Conservation (phyloP, 30 jellyfish, hydroid and myxozoan species). For the Pseudorhiza aurosa region DNA sequence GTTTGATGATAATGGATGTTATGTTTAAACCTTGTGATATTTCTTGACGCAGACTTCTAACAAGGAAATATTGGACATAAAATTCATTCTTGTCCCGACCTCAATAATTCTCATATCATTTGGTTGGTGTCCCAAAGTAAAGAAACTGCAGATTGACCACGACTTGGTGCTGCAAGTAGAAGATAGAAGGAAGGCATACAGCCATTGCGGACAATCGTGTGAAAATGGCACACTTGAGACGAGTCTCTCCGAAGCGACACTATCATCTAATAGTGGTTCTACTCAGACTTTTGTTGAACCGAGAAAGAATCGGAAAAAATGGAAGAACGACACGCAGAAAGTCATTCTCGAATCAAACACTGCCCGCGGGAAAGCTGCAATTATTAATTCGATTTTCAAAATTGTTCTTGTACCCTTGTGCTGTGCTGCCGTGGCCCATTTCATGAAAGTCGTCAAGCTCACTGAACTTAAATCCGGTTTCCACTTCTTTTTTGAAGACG, state of each 20-base stretch:
- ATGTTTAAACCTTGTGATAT: no score
- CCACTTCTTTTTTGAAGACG: conserved; percentile 35
- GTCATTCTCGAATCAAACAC: conserved; percentile 81
- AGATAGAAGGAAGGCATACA: background rate
- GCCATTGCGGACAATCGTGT: background rate
- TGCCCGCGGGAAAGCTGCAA: conserved; percentile 90
- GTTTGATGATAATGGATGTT: no score
- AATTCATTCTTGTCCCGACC: conserved; percentile 57
- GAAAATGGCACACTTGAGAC: conserved; percentile 30
- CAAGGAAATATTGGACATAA: conserved; percentile 40
- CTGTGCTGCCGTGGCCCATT: conserved; percentile 73
- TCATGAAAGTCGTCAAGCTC: conserved; percentile 81
- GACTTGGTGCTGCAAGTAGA: conserved; percentile 62
- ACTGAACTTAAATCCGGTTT: conserved; percentile 49
- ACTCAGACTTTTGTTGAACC: conserved; percentile 8
- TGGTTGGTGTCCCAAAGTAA: conserved; percentile 93
- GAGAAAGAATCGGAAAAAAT: conserved; percentile 20
- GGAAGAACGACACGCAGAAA: conserved; percentile 79
- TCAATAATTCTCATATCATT: conserved; percentile 59
- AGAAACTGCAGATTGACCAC: conserved; percentile 85
- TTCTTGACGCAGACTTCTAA: conserved; percentile 47
- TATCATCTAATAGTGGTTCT: background rate
- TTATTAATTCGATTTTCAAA: conserved; percentile 76
- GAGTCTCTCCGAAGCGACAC: conserved; percentile 2
- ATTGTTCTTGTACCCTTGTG: conserved; percentile 71